These are phyloP conservation scores for Suricata suricatta DNA, from an alignment of 2,113 vertebrate species.

Conservation along the genomic window DNA sequence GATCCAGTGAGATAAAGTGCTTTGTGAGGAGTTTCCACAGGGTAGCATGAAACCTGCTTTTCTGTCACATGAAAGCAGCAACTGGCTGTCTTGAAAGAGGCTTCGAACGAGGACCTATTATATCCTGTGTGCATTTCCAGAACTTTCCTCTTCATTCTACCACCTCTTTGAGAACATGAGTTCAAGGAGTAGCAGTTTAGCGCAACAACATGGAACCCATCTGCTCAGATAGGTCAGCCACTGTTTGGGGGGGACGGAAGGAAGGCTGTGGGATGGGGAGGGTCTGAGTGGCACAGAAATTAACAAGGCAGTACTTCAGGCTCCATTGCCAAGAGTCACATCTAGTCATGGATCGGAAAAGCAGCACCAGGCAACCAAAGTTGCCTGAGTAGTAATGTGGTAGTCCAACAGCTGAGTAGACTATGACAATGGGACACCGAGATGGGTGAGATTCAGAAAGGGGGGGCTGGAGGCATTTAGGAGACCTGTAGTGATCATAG, in stretches of 20 bases:
- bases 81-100: neutral
- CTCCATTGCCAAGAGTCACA: neutral
- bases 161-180: neutral
- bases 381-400: no score
- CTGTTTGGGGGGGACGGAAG: neutral
- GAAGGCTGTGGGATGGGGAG: neutral
- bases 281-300: neutral
- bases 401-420: neutral
- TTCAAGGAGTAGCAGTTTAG: neutral
- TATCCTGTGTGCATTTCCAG: neutral
- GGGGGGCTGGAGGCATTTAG: neutral
- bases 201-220: neutral
- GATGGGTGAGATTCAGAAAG: neutral
- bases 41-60: neutral
- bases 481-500: neutral
- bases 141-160: neutral
- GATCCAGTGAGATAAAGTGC: neutral
- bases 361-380: neutral
- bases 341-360: neutral
- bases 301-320: neutral
- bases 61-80: neutral
- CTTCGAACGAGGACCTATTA: neutral
- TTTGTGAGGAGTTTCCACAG: neutral
- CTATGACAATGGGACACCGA: accelerated
- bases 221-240: neutral